phyloP scores from a whole-genome alignment of 1,140 invertebrate genomes.

The Bilobella aurantiaca region DNA sequence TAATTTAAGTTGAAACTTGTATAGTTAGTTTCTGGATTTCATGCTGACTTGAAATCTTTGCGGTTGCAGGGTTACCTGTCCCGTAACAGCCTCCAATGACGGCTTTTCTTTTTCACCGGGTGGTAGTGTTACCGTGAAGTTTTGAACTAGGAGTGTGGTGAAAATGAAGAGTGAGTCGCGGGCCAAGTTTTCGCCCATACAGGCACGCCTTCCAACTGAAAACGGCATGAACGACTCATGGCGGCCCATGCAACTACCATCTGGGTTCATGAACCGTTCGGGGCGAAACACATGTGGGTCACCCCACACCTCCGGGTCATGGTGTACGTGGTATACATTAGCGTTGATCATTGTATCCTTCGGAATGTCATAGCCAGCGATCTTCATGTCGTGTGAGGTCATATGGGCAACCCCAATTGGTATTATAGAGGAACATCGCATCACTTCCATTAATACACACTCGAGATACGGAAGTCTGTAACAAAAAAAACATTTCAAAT shows the following conservation, averaged over 20 bases:
- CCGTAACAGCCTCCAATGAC: background rate
- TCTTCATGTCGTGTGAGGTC: slow-evolving; percentile 21
- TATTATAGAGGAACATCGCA: slow-evolving; percentile 17
- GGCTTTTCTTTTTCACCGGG: background rate
- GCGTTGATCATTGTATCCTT: slow-evolving; percentile 38
- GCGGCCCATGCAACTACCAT: background rate
- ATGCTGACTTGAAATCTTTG: background rate
- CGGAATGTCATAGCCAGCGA: slow-evolving; percentile 38
- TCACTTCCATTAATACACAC: slow-evolving; percentile 21
- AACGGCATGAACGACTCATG: slow-evolving; percentile 11
- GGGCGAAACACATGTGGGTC: slow-evolving; percentile 42
- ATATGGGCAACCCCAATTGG: slow-evolving; percentile 12
- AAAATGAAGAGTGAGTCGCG: slow-evolving; percentile 9
- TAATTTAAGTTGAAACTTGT: no score
- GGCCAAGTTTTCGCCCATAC: slow-evolving; percentile 14
- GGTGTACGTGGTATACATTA: slow-evolving; percentile 41
- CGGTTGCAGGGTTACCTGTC: background rate
- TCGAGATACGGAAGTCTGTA: slow-evolving; percentile 17
- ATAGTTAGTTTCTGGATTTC: background rate
- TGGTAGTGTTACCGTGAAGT: slow-evolving; percentile 1
- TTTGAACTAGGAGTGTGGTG: slow-evolving; percentile 8
- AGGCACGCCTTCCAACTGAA: slow-evolving; percentile 10
- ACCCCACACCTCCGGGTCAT: slow-evolving; percentile 40
- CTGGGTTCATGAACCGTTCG: slow-evolving; percentile 41
- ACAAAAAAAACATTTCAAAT: background rate